These are phyloP conservation scores for Buphagus erythrorhynchus DNA, from an alignment of 2,797 vertebrate species.

Conservation along the genomic window DNA sequence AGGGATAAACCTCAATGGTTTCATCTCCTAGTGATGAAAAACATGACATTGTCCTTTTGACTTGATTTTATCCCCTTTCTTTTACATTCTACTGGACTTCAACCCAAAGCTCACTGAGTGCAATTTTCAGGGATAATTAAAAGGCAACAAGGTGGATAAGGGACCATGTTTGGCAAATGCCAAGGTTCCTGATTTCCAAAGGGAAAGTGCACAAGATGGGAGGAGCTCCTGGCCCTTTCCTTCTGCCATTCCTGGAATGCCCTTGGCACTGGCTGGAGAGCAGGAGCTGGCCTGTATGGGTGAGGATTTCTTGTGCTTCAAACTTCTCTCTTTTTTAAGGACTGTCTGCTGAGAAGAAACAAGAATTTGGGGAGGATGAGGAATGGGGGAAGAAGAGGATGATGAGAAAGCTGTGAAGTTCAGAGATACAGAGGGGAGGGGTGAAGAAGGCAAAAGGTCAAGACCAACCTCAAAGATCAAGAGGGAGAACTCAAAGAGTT, in stretches of 20 bases:
- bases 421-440: background rate
- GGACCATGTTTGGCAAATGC: fast-evolving
- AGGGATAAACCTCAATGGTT: background rate
- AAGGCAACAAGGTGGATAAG: background rate
- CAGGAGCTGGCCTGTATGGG: background rate
- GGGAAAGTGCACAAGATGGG: fast-evolving
- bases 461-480: background rate
- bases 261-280: background rate
- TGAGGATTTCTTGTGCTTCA: background rate
- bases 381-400: background rate
- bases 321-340: background rate
- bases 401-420: background rate
- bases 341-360: background rate
- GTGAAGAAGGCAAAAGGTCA: background rate
- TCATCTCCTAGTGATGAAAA: background rate
- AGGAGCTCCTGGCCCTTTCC: background rate
- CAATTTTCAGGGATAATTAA: background rate
- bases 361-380: background rate
- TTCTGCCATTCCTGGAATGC: background rate
- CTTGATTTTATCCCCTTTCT: background rate
- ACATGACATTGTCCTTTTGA: background rate
- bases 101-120: fast-evolving
- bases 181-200: background rate
- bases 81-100: background rate
- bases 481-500: background rate